Evolutionary conservation across 1,140 invertebrate species (phyloP).

Genomic region (Panonychus citri): DNA sequence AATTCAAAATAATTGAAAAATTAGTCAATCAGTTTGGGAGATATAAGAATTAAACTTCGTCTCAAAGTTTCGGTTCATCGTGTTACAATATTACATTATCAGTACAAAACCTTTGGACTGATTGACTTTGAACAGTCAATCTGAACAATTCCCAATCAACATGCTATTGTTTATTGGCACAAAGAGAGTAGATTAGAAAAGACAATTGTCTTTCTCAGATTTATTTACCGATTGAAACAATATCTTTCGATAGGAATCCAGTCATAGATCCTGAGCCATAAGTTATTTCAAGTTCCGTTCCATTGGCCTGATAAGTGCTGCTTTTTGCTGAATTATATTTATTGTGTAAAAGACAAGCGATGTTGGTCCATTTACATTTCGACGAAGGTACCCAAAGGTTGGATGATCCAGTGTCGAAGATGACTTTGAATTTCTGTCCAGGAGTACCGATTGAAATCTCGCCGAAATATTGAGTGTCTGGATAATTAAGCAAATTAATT

Average conservation of each 20-base stretch:
- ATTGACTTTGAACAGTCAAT: no score
- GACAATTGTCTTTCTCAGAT: neutral
- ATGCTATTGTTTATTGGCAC: no score
- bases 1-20: no score
- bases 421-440: slow-evolving; percentile 63
- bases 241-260: slow-evolving; percentile 59
- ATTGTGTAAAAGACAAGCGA: slow-evolving; percentile 74
- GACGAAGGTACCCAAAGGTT: slow-evolving; percentile 97
- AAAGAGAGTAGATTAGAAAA: no score
- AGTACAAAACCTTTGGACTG: no score
- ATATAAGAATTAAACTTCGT: no score
- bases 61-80: no score
- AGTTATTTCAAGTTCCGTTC: slow-evolving; percentile 68
- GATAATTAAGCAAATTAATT: neutral
- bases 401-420: slow-evolving; percentile 95
- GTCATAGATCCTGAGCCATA: slow-evolving; percentile 90
- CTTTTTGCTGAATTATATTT: slow-evolving; percentile 82
- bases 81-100: no score
- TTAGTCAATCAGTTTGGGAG: no score
- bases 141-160: no score
- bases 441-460: slow-evolving; percentile 75
- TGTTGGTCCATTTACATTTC: slow-evolving; percentile 69
- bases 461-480: slow-evolving; percentile 79
- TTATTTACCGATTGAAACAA: neutral
- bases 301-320: slow-evolving; percentile 57